These are phyloP conservation scores for Temnothorax longispinosus DNA, from an alignment of 1,140 invertebrate genomes.

Conservation along the genomic window DNA sequence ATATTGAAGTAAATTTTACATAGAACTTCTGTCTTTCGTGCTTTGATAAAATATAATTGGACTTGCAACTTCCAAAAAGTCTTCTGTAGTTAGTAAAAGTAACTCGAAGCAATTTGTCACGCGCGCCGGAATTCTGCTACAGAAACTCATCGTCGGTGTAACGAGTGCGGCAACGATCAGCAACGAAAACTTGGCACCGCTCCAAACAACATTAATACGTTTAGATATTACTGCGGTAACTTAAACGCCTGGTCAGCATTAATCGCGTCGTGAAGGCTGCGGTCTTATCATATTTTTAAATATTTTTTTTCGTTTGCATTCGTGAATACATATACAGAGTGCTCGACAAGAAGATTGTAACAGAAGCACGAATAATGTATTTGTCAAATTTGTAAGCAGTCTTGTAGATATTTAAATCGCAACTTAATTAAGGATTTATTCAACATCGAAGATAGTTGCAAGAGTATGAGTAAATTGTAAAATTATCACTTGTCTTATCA, in stretches of 20 bases:
- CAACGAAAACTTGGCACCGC: slow-evolving; percentile 65
- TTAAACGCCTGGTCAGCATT: slow-evolving; percentile 64
- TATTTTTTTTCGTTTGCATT: not conserved
- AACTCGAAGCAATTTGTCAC: slow-evolving; percentile 43
- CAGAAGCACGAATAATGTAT: no score
- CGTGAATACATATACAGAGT: not conserved
- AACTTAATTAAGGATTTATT: not conserved
- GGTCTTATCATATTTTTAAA: not conserved
- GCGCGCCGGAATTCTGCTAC: slow-evolving; percentile 39
- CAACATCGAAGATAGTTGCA: not conserved
- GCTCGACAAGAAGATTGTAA: not conserved
- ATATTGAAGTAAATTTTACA: not conserved
- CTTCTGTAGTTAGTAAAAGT: slow-evolving; percentile 25
- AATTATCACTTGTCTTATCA: not conserved
- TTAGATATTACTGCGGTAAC: slow-evolving; percentile 63
- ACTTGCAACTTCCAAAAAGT: slow-evolving; percentile 5
- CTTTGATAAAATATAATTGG: not conserved
- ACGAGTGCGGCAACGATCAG: slow-evolving; percentile 69
- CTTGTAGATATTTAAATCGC: not conserved
- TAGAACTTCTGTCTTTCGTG: not conserved
- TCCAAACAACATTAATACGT: slow-evolving; percentile 67
- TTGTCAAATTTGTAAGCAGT: not conserved
- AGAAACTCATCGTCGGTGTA: slow-evolving; percentile 55
- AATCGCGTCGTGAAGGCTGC: slow-evolving; percentile 36
- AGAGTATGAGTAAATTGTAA: not conserved